Evolutionary conservation across 1,140 invertebrate species (phyloP).

Genomic region (Saxidomus purpurata): DNA sequence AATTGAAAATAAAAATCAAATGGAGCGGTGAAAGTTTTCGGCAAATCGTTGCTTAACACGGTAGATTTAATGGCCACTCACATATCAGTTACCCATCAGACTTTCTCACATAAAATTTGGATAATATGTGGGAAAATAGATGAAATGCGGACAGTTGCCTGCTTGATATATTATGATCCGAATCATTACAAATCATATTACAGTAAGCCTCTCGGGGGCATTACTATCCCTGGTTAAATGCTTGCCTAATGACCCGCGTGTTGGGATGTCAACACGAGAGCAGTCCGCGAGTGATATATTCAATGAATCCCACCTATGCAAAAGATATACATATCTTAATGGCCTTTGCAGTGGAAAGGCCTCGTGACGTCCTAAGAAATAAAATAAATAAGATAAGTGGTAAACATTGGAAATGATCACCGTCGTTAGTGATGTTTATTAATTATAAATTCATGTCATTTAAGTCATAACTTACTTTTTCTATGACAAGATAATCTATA

Average conservation of each 20-base stretch:
- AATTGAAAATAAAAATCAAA: constrained; percentile 13
- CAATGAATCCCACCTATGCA: not conserved
- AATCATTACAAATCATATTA: constrained; percentile 32
- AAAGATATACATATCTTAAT: not conserved
- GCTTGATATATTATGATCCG: constrained; percentile 27
- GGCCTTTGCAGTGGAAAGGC: no score
- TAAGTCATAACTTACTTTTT: not conserved
- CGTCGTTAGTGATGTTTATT: not conserved
- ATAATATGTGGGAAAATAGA: constrained; percentile 24
- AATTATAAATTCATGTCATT: not conserved
- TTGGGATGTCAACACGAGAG: not conserved
- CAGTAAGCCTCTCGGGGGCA: not conserved
- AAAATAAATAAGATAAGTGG: not conserved
- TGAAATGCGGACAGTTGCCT: constrained; percentile 9
- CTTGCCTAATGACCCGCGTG: not conserved
- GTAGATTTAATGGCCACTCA: constrained; percentile 6
- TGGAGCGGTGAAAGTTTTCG: not conserved
- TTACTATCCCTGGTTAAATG: not conserved
- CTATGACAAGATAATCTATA: constrained; percentile 25
- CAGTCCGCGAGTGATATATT: not conserved
- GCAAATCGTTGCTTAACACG: constrained; percentile 7
- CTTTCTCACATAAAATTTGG: not conserved
- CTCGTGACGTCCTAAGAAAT: not conserved
- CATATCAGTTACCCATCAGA: not conserved
- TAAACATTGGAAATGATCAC: not conserved